Evolutionary conservation across 2,888 invertebrate species (phyloP).

Genomic region (Julus scanicus): DNA sequence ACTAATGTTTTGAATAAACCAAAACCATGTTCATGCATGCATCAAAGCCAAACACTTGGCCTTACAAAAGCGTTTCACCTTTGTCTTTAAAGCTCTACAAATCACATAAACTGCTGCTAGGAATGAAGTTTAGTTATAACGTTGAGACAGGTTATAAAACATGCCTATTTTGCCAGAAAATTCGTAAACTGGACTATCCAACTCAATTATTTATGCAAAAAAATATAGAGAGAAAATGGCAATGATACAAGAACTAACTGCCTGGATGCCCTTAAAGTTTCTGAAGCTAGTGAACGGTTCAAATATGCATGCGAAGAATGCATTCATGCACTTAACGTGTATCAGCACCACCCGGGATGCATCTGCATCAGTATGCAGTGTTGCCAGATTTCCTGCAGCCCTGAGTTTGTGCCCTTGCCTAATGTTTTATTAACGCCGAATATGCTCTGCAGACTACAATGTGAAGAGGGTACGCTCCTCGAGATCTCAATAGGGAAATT

Average conservation of each 20-base stretch:
- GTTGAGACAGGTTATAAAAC: background rate
- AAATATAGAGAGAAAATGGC: background rate
- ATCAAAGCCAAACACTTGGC: too few species aligned
- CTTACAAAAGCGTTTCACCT: too few species aligned
- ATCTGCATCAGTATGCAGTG: background rate
- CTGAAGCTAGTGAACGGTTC: background rate
- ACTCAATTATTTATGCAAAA: background rate
- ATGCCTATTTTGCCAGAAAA: background rate
- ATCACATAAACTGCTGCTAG: too few species aligned
- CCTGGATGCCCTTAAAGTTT: background rate
- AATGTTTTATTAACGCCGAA: conserved; percentile 34
- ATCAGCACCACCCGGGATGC: background rate
- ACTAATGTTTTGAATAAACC: too few species aligned
- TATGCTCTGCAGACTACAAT: background rate
- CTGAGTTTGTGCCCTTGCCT: background rate
- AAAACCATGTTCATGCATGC: too few species aligned
- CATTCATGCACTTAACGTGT: background rate
- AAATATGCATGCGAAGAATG: background rate
- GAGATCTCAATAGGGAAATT: conserved; percentile 21
- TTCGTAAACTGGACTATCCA: background rate
- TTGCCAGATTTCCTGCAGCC: conserved; percentile 15
- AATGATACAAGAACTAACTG: background rate
- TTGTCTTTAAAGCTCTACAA: too few species aligned
- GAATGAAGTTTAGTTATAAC: too few species aligned
- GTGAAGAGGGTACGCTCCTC: background rate